Evolutionary conservation across 2,113 vertebrate genomes (phyloP).

Genomic region (Fukomys damarensis): DNA sequence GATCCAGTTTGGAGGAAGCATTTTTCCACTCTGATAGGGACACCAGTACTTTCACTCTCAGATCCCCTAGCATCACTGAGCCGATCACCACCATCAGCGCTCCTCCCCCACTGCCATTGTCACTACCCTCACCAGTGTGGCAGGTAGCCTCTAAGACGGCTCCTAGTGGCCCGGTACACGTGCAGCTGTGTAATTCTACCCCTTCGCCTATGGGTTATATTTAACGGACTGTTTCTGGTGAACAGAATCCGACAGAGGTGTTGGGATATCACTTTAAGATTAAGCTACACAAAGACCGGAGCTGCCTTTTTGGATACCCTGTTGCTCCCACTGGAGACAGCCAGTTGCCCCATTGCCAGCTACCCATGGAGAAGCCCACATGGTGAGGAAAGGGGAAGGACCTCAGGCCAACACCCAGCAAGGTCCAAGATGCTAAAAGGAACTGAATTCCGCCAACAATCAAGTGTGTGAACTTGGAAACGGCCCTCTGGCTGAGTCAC

Average conservation of each 20-base stretch:
- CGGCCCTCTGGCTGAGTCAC: not conserved
- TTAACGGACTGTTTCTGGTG: constrained; percentile 25
- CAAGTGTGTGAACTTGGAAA: not conserved
- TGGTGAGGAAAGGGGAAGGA: not conserved
- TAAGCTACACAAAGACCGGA: not conserved
- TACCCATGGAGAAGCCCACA: not conserved
- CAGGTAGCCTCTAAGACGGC: not conserved
- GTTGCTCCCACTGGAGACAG: not conserved
- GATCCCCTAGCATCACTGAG: not conserved
- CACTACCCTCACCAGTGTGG: not conserved
- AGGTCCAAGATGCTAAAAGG: not conserved
- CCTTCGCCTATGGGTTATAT: not conserved
- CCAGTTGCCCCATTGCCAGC: not conserved
- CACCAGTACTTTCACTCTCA: not conserved
- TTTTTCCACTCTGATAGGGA: not conserved
- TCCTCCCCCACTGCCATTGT: not conserved
- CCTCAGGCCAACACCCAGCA: not conserved
- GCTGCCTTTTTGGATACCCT: not conserved
- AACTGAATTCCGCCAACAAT: not conserved
- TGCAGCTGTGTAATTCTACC: not conserved
- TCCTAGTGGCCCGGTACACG: not conserved
- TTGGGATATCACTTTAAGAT: not conserved
- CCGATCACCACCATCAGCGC: not conserved
- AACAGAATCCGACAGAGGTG: not conserved
- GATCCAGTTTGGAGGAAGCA: not conserved